Base-by-base conservation (phyloP, 2,797 vertebrate genomes). In the Eleutherodactylus coqui region DNA sequence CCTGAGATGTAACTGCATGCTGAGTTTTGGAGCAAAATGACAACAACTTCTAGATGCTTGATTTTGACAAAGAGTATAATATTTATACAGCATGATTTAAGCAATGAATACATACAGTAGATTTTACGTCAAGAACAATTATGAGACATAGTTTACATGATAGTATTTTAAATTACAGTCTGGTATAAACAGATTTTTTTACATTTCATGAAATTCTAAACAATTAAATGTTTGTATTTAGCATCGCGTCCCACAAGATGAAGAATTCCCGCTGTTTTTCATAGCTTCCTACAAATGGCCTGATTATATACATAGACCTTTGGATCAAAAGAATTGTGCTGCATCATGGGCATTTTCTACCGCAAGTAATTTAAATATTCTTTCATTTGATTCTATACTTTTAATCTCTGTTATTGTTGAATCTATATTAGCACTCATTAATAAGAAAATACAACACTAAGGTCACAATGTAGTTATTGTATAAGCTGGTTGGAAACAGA, bases 261-360 rank as follows among this genome's bases (percentile, higher is more conserved):
- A 92, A 41, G 91, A 92, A 51, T 93, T 95, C 88, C 93, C 93
- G 17, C 91, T 87, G 41, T 90, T 92, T 89, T 95, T 95, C 88
- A 81, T 92, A 85, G 89, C 93, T 72, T 92, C 88, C 67, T 94
- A 94, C 21, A 93, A 92, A 75, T 95, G 94, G 94, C 94, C 94
- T 73, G 92, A 89, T 0, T 93, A 93, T 92, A 95, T 93, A 83
- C 94, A 95, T 0, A 93, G 91, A 67, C 94, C 94, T 10, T 75
- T 95, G 88, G 94, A 95, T 91, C 93, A 95, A 38, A 90, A 88
- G 86, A 92, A 95, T 47, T 95, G 95, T 91, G 94, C 92, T 70
- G 94, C 94, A 51, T 95, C 94, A n/a, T 95, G 94, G 94, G 94
- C 94, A 58, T 95, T 95, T 94, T 95, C 95, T 70, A 95, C 94